Conservation (phyloP, 2,797 vertebrate species). For the Gymnoscopelus microlampas region DNA sequence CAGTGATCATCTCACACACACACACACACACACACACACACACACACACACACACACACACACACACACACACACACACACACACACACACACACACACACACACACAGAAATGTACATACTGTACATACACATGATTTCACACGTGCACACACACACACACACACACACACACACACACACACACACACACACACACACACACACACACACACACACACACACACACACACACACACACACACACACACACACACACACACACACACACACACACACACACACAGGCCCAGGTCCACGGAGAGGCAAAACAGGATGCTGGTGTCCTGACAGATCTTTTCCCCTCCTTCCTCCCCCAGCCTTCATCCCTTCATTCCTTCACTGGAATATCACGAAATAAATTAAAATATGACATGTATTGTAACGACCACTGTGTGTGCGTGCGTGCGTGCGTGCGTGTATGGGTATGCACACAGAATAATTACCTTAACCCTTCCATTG, state of each 20-base stretch:
- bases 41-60: constrained; percentile 1
- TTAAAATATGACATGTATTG: constrained; percentile 3
- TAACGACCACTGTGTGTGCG: constrained; percentile 9
- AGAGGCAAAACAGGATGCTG: constrained; percentile 51
- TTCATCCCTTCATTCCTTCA: constrained; percentile 24
- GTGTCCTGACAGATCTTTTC: constrained; percentile 41
- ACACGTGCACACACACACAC: background rate
- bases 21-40: too few relatives aligned
- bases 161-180: background rate
- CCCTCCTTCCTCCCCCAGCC: constrained; percentile 13
- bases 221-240: background rate
- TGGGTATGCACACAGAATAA: constrained; percentile 1
- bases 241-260: background rate
- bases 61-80: background rate
- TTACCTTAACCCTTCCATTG: too few relatives aligned
- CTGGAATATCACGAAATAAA: constrained; percentile 32
- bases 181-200: background rate
- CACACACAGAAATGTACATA: background rate
- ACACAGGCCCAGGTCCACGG: constrained; percentile 16
- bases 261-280: constrained; percentile 4
- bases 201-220: background rate
- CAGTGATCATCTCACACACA: background rate
- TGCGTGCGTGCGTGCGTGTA: constrained; percentile 22
- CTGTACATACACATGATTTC: background rate
- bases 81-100: background rate